Percentiles rank a stretch among this genome's conserved stretches.
These are phyloP conservation scores for Gymnocheta viridis DNA, from an alignment of 2,888 invertebrate species.

Conservation along the genomic window DNA sequence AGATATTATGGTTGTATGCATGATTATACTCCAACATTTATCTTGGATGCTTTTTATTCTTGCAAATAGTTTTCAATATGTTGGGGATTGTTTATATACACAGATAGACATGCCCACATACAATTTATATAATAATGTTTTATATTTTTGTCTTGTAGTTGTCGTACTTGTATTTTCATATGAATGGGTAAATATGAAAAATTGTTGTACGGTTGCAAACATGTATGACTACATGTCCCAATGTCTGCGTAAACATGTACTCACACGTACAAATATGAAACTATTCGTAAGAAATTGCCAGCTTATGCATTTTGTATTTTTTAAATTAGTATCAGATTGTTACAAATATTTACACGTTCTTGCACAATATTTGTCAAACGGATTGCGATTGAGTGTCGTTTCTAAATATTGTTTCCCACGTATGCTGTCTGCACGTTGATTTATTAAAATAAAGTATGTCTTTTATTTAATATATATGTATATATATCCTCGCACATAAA, in stretches of 20 bases:
- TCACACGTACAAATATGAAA: neutral
- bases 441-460: constrained; percentile 24
- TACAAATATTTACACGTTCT: constrained; percentile 62
- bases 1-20: constrained; percentile 15
- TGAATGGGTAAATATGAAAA: constrained; percentile 51
- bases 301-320: neutral
- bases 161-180: constrained; percentile 32
- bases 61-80: constrained; percentile 35
- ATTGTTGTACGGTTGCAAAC: constrained; percentile 18
- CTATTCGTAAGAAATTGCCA: neutral
- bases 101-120: neutral
- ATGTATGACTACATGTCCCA: neutral
- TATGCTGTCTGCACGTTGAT: constrained; percentile 23
- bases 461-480: too few relatives aligned
- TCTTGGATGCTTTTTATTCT: neutral
- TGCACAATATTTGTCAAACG: constrained; percentile 55
- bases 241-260: neutral
- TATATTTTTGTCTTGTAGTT: constrained; percentile 10
- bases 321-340: constrained; percentile 54
- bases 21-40: neutral
- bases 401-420: constrained; percentile 30
- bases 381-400: constrained; percentile 43
- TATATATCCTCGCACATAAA: neutral
- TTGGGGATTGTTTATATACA: constrained; percentile 4
- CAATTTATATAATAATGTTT: constrained; percentile 21